Percentiles rank a stretch among this genome's conserved stretches.
Conservation (phyloP, 2,797 vertebrate genomes). For the Manis javanica region DNA sequence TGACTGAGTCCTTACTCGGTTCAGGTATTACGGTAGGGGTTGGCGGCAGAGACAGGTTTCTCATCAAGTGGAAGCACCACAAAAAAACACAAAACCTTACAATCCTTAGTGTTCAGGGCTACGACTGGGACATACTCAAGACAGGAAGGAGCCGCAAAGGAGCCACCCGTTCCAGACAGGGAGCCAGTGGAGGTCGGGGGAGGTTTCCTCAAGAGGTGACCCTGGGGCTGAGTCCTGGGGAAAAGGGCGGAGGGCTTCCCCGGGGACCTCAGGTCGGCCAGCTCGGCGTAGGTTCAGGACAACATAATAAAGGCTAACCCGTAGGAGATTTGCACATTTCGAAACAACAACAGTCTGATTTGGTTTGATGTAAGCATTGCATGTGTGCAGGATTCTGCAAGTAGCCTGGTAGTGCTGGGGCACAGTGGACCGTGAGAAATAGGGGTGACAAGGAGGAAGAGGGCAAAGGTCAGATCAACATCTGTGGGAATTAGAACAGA, state of each 20-base stretch:
- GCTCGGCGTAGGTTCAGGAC: not conserved
- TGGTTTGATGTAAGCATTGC: not conserved
- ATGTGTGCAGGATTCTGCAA: not conserved
- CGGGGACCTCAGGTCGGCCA: not conserved
- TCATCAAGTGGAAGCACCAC: not conserved
- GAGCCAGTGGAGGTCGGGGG: not conserved
- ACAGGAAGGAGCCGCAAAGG: not conserved
- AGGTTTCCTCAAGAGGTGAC: not conserved
- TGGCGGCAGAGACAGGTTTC: not conserved
- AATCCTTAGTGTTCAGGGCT: not conserved
- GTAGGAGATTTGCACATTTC: not conserved
- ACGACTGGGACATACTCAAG: not conserved
- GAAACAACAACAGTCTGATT: not conserved
- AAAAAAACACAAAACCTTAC: not conserved
- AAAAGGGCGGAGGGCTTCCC: not conserved
- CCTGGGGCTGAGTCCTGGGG: not conserved
- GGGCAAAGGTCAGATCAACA: not conserved
- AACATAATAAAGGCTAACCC: not conserved
- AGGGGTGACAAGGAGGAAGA: not conserved
- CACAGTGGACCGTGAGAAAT: not conserved
- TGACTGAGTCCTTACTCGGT: not conserved
- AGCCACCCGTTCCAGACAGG: not conserved
- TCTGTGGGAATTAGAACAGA: not conserved
- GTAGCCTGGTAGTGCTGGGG: no score
- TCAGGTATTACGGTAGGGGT: not conserved